These are phyloP conservation scores for Diadumene lineata DNA, from an alignment of 92 coral and sea anemone species.

Conservation along the genomic window DNA sequence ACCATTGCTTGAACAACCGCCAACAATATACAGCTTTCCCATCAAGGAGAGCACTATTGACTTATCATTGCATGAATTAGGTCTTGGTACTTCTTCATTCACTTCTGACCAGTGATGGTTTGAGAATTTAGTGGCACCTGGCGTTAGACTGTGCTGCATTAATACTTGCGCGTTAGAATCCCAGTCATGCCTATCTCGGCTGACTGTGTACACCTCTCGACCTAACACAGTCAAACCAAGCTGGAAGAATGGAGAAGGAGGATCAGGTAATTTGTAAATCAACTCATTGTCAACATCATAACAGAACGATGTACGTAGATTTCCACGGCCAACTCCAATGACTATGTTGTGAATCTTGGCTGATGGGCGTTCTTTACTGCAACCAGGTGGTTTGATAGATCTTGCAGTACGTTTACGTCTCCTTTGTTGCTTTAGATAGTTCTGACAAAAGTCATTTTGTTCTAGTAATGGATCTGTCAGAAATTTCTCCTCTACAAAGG, in stretches of 20 bases:
- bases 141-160: constrained; percentile 29
- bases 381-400: constrained; percentile 22
- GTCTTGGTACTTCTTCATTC: constrained; percentile 41
- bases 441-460: constrained; percentile 15
- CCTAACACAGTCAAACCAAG: constrained; percentile 67
- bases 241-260: constrained; percentile 41
- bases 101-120: constrained; percentile 30
- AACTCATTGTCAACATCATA: constrained; percentile 60
- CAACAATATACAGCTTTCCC: constrained; percentile 31
- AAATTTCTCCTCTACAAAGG: constrained; percentile 48
- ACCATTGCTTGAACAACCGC: constrained; percentile 36
- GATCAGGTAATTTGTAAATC: constrained; percentile 45
- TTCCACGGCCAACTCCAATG: constrained; percentile 59
- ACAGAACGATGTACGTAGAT: constrained; percentile 68
- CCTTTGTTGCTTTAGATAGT: constrained; percentile 31
- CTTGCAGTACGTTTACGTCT: constrained; percentile 27
- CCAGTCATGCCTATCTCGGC: constrained; percentile 55
- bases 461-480: constrained; percentile 51
- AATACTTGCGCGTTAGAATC: constrained; percentile 34
- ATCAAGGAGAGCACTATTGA: constrained; percentile 21
- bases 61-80: constrained; percentile 34
- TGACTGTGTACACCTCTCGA: constrained; percentile 62
- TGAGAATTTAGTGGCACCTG: constrained; percentile 1
- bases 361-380: constrained; percentile 60
- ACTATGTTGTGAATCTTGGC: constrained; percentile 54